Percentiles rank a stretch among this genome's conserved stretches.
Evolutionary conservation across 2,113 vertebrate genomes (phyloP).

Genomic region (Deroptyus accipitrinus): DNA sequence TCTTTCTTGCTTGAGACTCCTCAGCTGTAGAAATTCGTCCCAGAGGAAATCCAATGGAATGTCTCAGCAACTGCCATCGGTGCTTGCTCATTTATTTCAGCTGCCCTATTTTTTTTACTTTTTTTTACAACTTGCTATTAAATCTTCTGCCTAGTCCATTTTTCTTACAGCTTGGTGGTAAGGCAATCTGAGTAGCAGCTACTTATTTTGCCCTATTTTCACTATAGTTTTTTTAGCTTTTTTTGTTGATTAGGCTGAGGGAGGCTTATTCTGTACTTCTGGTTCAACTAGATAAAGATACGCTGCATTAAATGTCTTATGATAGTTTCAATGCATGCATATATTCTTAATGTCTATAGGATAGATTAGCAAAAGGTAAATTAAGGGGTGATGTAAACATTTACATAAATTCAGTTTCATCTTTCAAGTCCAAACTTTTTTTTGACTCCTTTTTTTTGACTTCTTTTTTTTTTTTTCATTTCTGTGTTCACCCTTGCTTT

Average conservation of each 20-base stretch:
- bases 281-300: neutral
- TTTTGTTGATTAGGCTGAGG: neutral
- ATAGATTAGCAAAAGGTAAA: neutral
- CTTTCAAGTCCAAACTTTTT: neutral
- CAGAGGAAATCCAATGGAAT: neutral
- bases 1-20: neutral
- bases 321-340: neutral
- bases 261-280: neutral
- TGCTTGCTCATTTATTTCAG: conserved; percentile 3
- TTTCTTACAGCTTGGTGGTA: neutral
- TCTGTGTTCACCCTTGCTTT: neutral
- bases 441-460: neutral
- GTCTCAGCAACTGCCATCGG: neutral
- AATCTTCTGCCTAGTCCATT: neutral
- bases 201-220: neutral
- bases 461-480: neutral
- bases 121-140: neutral
- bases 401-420: neutral
- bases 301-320: neutral
- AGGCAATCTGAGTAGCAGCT: neutral
- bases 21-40: neutral
- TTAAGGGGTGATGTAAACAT: neutral
- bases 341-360: neutral
- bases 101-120: neutral
- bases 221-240: neutral